Evolutionary conservation across 2,797 vertebrate genomes (phyloP).

Genomic region (Todus mexicanus): DNA sequence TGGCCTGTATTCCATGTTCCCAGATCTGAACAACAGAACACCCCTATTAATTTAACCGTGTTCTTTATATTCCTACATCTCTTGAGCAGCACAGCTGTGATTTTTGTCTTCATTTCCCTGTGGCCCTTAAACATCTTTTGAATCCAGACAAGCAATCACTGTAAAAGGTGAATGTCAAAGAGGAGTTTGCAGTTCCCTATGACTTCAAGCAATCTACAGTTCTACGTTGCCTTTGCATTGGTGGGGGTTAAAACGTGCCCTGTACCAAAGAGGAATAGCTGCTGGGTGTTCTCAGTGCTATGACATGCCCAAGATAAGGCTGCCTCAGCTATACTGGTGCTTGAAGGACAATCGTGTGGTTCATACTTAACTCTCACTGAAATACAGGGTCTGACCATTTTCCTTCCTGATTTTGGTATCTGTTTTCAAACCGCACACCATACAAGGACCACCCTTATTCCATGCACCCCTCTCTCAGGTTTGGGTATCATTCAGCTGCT

Average conservation of each 20-base stretch:
- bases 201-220: background rate
- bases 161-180: background rate
- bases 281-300: background rate
- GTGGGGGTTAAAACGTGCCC: background rate
- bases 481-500: background rate
- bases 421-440: background rate
- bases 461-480: background rate
- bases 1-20: conserved; percentile 45
- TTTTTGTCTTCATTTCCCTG: conserved; percentile 38
- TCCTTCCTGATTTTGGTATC: background rate
- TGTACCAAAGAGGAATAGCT: background rate
- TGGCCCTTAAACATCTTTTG: background rate
- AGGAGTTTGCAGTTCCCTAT: background rate
- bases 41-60: conserved; percentile 16
- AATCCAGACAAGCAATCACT: background rate
- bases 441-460: background rate
- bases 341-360: background rate
- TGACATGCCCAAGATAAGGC: background rate
- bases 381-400: background rate
- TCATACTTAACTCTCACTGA: background rate
- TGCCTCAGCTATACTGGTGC: background rate
- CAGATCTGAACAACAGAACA: conserved; percentile 37
- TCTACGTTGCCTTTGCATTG: background rate
- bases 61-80: conserved; percentile 37
- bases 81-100: conserved; percentile 40